Conservation (phyloP, 2,113 vertebrate genomes). For the Lasiurus cinereus region DNA sequence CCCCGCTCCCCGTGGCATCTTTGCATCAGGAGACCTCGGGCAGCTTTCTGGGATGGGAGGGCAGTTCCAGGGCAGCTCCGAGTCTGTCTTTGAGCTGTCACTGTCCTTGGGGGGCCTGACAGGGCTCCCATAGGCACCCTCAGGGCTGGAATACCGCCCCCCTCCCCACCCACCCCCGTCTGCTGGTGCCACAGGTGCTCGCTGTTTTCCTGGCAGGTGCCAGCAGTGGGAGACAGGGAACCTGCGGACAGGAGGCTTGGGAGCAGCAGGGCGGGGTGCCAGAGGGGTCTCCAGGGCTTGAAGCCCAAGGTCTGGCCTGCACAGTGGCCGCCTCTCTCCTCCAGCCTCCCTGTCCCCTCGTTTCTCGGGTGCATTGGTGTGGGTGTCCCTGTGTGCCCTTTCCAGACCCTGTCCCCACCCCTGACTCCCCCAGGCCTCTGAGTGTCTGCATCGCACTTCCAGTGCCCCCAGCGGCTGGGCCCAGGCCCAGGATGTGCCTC, state of each 20-base stretch:
- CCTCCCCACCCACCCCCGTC: neutral
- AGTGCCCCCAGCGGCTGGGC: neutral
- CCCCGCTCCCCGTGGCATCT: rapidly evolving
- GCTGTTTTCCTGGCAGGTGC: conserved; percentile 22
- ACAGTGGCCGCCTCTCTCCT: neutral
- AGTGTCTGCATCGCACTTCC: rapidly evolving
- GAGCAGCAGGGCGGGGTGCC: too few relatives aligned
- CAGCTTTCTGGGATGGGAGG: neutral
- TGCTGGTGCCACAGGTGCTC: neutral
- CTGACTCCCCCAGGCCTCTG: neutral
- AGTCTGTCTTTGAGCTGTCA: neutral
- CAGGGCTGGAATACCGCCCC: rapidly evolving
- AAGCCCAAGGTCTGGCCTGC: neutral
- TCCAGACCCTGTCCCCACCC: neutral
- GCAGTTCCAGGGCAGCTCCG: too few relatives aligned
- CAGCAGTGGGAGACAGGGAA: too few relatives aligned
- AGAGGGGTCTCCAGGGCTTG: neutral
- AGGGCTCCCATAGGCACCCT: neutral
- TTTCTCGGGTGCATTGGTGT: neutral
- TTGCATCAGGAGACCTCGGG: neutral
- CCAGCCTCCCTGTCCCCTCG: neutral
- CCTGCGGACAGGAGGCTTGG: neutral
- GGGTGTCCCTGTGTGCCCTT: neutral
- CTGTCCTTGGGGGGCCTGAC: rapidly evolving
- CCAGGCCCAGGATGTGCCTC: neutral